Evolutionary conservation across 2,888 invertebrate species (phyloP).

Genomic region (Patella ulyssiponensis): DNA sequence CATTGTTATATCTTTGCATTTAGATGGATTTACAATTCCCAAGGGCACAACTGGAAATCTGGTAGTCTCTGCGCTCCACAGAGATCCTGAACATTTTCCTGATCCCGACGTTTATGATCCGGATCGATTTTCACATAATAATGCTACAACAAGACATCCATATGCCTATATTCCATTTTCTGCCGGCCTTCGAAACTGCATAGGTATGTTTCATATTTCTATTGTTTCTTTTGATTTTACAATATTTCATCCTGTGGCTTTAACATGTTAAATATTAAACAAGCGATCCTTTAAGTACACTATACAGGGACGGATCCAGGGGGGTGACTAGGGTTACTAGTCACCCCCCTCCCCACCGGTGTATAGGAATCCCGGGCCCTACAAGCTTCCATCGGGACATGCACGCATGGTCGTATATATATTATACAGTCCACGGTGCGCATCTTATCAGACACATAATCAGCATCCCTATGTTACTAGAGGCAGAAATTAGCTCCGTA

Average conservation of each 20-base stretch:
- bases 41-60: conserved; percentile 62
- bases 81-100: conserved; percentile 78
- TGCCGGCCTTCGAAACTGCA: conserved; percentile 74
- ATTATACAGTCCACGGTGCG: too few relatives aligned
- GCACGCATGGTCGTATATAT: too few relatives aligned
- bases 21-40: conserved; percentile 41
- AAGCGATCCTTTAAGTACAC: too few relatives aligned
- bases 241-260: not conserved
- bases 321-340: too few relatives aligned
- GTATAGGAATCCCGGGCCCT: too few relatives aligned
- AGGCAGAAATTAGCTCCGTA: too few relatives aligned
- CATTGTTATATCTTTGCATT: conserved; percentile 7
- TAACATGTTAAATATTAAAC: too few relatives aligned
- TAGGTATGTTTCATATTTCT: conserved; percentile 65
- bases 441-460: too few relatives aligned
- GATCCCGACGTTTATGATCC: conserved; percentile 84
- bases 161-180: conserved; percentile 74
- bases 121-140: conserved; percentile 83
- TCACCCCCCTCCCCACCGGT: too few relatives aligned
- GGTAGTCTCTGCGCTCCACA: conserved; percentile 73
- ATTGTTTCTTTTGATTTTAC: not conserved
- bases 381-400: too few relatives aligned
- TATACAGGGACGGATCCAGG: too few relatives aligned
- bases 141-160: conserved; percentile 81
- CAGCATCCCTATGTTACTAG: too few relatives aligned